phyloP scores from a whole-genome alignment of 1,140 invertebrate species.

The Sinonovacula constricta region DNA sequence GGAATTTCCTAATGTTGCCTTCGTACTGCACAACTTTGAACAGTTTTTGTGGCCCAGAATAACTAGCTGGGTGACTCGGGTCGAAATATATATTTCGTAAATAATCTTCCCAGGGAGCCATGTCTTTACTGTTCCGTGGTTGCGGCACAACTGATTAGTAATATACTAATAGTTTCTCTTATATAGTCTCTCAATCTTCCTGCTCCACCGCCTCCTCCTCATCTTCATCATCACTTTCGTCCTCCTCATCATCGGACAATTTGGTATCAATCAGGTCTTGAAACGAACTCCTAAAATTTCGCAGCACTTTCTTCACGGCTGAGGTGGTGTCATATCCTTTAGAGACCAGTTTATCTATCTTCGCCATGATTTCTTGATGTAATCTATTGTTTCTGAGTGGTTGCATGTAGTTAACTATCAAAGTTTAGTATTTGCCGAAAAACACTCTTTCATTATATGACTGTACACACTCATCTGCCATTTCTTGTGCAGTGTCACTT shows the following conservation, averaged over 20 bases:
- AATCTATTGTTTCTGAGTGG: neutral
- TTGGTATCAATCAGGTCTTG: neutral
- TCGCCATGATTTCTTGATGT: neutral
- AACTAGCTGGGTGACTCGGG: neutral
- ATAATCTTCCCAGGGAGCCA: neutral
- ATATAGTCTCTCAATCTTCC: neutral
- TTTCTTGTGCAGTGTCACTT: neutral
- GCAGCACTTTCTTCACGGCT: neutral
- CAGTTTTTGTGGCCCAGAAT: neutral
- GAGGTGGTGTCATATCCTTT: neutral
- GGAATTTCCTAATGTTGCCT: too few relatives aligned
- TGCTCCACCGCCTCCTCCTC: neutral
- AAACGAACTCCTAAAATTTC: neutral
- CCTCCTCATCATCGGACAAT: neutral
- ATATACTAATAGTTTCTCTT: neutral
- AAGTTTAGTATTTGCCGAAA: neutral
- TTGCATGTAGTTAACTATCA: neutral
- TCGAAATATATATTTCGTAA: neutral
- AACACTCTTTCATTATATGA: neutral
- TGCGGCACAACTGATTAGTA: neutral
- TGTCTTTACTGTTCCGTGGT: neutral
- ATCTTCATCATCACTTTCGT: neutral
- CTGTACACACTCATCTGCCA: neutral
- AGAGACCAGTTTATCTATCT: neutral
- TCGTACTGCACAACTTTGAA: neutral